Evolutionary conservation across 2,797 vertebrate genomes (phyloP).

Genomic region (Taeniopygia guttata): DNA sequence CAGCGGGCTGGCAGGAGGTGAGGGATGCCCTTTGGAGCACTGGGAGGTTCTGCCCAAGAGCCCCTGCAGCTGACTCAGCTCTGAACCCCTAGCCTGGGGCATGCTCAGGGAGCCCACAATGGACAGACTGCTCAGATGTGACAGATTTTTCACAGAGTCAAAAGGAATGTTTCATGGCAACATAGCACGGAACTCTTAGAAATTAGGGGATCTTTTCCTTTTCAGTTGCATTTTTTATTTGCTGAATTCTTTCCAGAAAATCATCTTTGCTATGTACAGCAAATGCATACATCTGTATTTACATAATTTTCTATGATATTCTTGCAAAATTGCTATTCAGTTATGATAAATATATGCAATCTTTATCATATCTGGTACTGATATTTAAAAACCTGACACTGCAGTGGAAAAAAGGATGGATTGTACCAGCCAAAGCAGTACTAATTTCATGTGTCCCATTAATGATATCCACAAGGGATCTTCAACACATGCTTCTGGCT

Average conservation of each 20-base stretch:
- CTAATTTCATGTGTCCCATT: not conserved
- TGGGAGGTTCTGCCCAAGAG: not conserved
- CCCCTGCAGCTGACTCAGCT: fast-evolving
- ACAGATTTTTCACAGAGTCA: not conserved
- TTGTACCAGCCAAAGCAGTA: not conserved
- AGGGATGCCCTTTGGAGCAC: fast-evolving
- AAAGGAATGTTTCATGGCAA: not conserved
- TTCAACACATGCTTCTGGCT: not conserved
- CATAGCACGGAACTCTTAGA: not conserved
- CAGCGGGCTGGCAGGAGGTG: not conserved
- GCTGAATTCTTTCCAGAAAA: not conserved
- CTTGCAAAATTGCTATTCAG: not conserved
- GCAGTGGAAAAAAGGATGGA: not conserved
- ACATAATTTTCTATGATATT: not conserved
- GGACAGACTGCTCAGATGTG: not conserved
- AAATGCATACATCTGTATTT: not conserved
- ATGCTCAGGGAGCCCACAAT: fast-evolving
- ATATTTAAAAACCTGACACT: not conserved
- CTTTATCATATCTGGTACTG: not conserved
- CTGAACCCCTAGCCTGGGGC: fast-evolving
- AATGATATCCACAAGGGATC: not conserved
- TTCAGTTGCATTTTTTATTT: slow-evolving; percentile 28
- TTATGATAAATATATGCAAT: not conserved
- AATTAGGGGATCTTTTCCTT: not conserved
- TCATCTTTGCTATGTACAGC: not conserved